Evolutionary conservation across 2,113 vertebrate species (phyloP).

Genomic region (Grallaria varia): DNA sequence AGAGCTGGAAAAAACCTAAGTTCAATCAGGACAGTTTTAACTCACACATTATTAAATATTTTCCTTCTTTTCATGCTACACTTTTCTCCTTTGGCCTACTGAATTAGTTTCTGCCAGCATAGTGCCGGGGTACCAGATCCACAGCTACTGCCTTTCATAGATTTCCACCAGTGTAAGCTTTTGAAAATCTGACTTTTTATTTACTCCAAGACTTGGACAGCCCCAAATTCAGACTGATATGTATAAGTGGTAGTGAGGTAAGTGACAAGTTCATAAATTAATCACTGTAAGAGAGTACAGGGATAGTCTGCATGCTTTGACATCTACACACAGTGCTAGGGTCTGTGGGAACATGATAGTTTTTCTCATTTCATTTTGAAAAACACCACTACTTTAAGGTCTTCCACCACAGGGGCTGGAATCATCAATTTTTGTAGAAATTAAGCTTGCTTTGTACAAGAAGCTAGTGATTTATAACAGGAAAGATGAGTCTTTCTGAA

Average conservation of each 20-base stretch:
- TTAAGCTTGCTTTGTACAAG: background rate
- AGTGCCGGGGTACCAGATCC: background rate
- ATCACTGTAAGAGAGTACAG: background rate
- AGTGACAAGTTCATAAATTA: slow-evolving; percentile 7
- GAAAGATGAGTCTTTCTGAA: background rate
- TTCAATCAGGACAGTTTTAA: background rate
- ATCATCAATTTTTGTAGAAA: background rate
- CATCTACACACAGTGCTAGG: background rate
- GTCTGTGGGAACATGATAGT: background rate
- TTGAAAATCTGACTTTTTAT: background rate
- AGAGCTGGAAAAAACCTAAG: background rate
- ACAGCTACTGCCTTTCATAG: background rate
- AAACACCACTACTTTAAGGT: background rate
- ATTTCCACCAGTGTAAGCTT: background rate
- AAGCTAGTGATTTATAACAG: background rate
- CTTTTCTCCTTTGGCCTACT: background rate
- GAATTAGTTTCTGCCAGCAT: background rate
- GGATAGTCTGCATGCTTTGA: background rate
- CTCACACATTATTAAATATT: background rate
- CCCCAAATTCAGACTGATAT: background rate
- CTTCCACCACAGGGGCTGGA: background rate
- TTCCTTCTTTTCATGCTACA: background rate
- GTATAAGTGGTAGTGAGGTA: background rate
- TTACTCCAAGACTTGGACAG: background rate
- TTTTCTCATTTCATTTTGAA: slow-evolving; percentile 4